phyloP scores from a whole-genome alignment of 1,140 invertebrate species.

The Rhyzopertha dominica region DNA sequence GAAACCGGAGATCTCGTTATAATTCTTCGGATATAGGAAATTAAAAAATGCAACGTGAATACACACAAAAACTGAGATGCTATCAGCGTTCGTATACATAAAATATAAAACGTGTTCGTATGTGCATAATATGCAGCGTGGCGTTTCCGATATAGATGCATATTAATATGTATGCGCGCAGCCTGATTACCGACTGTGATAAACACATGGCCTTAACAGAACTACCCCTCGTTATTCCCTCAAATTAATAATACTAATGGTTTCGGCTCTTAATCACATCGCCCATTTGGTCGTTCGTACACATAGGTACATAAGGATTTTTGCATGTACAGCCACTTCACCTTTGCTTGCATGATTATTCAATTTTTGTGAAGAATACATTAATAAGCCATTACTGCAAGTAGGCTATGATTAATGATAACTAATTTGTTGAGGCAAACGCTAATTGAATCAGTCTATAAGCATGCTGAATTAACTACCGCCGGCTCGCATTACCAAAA shows the following conservation, averaged over 20 bases:
- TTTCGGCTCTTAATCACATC: too few relatives aligned
- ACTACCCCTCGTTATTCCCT: conserved; percentile 16
- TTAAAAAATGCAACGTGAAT: conserved; percentile 23
- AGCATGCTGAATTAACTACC: too few relatives aligned
- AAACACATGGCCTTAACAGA: conserved; percentile 18
- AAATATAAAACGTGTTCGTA: conserved; percentile 26
- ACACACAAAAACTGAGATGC: conserved; percentile 16
- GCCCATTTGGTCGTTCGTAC: too few relatives aligned
- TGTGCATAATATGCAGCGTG: conserved; percentile 23
- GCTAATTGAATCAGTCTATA: too few relatives aligned
- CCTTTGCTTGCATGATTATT: conserved; percentile 11
- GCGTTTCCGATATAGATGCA: conserved; percentile 16
- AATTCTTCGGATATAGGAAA: conserved; percentile 20
- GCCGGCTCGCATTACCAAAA: too few relatives aligned
- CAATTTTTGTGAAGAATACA: too few relatives aligned
- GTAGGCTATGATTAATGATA: too few relatives aligned
- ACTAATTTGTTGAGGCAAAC: too few relatives aligned
- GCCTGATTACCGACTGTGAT: conserved; percentile 12
- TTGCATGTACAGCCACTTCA: too few relatives aligned
- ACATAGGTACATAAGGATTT: too few relatives aligned
- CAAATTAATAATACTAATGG: conserved; percentile 18
- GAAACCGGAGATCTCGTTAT: conserved; percentile 2
- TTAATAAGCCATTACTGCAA: too few relatives aligned
- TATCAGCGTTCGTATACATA: conserved; percentile 22
- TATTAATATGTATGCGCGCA: conserved; percentile 21